phyloP scores from a whole-genome alignment of 1,140 invertebrate species.

The Drosophila bifasciata region DNA sequence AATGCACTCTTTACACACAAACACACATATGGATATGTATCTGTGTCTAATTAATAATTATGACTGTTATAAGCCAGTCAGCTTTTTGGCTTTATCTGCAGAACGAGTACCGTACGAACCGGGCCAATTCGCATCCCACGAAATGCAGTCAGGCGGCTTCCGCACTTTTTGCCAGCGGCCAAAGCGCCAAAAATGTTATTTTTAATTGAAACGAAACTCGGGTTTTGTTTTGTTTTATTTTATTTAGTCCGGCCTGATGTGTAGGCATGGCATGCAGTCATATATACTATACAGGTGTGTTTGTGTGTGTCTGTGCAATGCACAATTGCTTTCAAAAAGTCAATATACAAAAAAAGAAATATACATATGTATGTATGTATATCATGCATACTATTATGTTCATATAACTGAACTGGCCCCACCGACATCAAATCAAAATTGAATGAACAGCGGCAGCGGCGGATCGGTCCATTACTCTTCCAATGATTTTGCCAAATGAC shows the following conservation, averaged over 20 bases:
- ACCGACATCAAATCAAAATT: conserved; percentile 76
- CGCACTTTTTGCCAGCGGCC: conserved; percentile 40
- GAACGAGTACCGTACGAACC: conserved; percentile 25
- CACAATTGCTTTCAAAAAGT: conserved; percentile 64
- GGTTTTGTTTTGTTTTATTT: conserved; percentile 4
- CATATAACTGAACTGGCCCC: conserved; percentile 23
- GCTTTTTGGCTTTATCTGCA: conserved; percentile 54
- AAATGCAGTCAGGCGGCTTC: conserved; percentile 61
- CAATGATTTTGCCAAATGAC: conserved; percentile 83
- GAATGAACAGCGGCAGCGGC: conserved; percentile 55
- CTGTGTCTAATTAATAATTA: conserved; percentile 59
- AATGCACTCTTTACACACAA: background rate
- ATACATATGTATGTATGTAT: conserved; percentile 15
- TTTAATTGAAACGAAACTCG: conserved; percentile 68
- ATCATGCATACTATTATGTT: conserved; percentile 13
- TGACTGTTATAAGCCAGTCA: conserved; percentile 51
- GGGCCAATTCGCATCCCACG: conserved; percentile 38
- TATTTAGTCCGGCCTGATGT: conserved; percentile 2
- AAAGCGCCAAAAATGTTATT: conserved; percentile 46
- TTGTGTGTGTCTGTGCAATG: too few species aligned
- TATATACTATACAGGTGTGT: too few species aligned
- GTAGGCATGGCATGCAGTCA: conserved; percentile 13
- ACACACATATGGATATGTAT: background rate
- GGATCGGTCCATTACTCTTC: conserved; percentile 71
- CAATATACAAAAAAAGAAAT: conserved; percentile 38